Evolutionary conservation across 1,140 invertebrate species (phyloP).

Genomic region (Tetramorium alpestre): DNA sequence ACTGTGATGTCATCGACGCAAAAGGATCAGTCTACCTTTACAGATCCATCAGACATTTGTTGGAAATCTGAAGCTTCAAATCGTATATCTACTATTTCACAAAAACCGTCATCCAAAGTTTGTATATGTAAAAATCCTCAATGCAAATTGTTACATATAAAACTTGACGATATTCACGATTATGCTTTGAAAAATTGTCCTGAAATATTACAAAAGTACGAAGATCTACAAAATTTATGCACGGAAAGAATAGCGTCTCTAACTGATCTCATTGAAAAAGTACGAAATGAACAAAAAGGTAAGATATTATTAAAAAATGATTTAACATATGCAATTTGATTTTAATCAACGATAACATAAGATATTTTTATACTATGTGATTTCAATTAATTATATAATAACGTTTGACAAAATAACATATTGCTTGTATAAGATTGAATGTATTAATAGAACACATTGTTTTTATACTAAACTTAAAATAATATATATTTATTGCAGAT

Average conservation of each 20-base stretch:
- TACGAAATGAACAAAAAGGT: constrained; percentile 80
- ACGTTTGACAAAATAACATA: constrained; percentile 4
- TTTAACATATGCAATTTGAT: background rate
- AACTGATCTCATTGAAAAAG: constrained; percentile 77
- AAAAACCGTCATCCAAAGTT: constrained; percentile 16
- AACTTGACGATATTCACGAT: constrained; percentile 64
- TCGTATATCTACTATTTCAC: background rate
- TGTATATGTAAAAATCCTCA: constrained; percentile 78
- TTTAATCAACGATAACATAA: background rate
- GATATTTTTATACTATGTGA: constrained; percentile 27
- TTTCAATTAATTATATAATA: constrained; percentile 1
- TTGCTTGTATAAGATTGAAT: background rate
- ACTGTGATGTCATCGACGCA: constrained; percentile 27
- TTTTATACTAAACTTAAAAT: background rate
- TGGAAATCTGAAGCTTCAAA: background rate
- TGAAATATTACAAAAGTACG: constrained; percentile 77
- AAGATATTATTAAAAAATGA: constrained; percentile 25
- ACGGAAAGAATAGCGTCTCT: constrained; percentile 81
- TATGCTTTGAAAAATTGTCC: constrained; percentile 75
- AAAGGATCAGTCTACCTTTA: constrained; percentile 52
- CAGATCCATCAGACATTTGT: constrained; percentile 45
- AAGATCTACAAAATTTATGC: constrained; percentile 80
- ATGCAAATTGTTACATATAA: constrained; percentile 76
- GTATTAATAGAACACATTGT: background rate
- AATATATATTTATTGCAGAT: constrained; percentile 50